phyloP scores from a whole-genome alignment of 2,888 invertebrate species.

The Torymus texanus region DNA sequence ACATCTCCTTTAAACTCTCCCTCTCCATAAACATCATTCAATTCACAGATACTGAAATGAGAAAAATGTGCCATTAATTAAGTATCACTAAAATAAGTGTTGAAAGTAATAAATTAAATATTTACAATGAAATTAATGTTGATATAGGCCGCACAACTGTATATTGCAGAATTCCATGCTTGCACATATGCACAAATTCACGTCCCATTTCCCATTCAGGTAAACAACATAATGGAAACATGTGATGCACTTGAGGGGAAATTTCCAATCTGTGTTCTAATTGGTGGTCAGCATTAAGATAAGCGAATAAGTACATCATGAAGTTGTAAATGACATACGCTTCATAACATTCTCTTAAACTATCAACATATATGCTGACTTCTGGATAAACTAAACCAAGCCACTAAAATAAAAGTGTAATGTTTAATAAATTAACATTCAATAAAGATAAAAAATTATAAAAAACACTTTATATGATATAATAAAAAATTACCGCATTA shows the following conservation, averaged over 20 bases:
- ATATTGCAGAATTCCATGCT: constrained; percentile 97
- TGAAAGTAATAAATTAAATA: constrained; percentile 58
- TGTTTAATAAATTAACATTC: constrained; percentile 2
- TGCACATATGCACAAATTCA: constrained; percentile 94
- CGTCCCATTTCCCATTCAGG: constrained; percentile 96
- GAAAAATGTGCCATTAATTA: constrained; percentile 23
- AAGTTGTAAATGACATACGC: constrained; percentile 99
- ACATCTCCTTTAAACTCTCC: constrained; percentile 90
- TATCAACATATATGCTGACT: constrained; percentile 94
- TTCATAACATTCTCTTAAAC: constrained; percentile 95
- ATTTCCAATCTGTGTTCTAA: constrained; percentile 87
- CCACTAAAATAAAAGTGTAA: constrained; percentile 79
- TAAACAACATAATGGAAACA: constrained; percentile 93
- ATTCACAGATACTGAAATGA: constrained; percentile 85
- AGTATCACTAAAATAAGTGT: constrained; percentile 3
- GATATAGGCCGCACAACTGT: constrained; percentile 93
- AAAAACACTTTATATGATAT: constrained; percentile 21
- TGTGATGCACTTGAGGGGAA: constrained; percentile 90
- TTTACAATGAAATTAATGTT: constrained; percentile 92
- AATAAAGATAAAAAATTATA: constrained; percentile 10
- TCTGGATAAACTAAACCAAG: constrained; percentile 90
- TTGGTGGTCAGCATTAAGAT: constrained; percentile 90
- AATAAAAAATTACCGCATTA: constrained; percentile 85
- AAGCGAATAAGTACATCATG: constrained; percentile 95
- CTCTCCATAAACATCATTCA: constrained; percentile 91